Conservation (phyloP, 2,888 invertebrate species). For the Carcina quercana region DNA sequence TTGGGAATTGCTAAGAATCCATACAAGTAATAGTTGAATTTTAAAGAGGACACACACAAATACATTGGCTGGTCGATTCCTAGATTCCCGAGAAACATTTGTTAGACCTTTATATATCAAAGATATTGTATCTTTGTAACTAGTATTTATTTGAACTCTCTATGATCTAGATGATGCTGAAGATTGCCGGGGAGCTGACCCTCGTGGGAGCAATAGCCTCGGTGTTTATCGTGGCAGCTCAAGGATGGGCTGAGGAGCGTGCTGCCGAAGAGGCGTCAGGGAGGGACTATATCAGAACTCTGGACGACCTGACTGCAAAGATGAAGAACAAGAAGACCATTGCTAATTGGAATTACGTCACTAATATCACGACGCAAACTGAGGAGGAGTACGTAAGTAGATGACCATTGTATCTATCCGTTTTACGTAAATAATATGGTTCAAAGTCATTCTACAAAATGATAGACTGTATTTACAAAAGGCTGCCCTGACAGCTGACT, state of each 20-base stretch:
- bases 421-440: too few relatives aligned
- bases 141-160: neutral
- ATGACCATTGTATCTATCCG: too few relatives aligned
- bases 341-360: conserved; percentile 84
- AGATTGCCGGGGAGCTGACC: conserved; percentile 56
- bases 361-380: conserved; percentile 82
- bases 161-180: conserved; percentile 55
- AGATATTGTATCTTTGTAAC: too few relatives aligned
- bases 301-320: conserved; percentile 74
- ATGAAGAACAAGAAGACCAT: conserved; percentile 71
- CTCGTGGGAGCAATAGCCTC: conserved; percentile 64
- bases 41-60: too few relatives aligned
- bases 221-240: conserved; percentile 61
- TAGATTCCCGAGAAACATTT: too few relatives aligned
- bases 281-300: conserved; percentile 72
- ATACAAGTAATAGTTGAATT: too few relatives aligned
- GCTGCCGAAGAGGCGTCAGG: conserved; percentile 75
- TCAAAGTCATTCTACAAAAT: too few relatives aligned
- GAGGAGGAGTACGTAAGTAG: conserved; percentile 61
- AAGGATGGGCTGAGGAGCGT: conserved; percentile 59
- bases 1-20: too few relatives aligned
- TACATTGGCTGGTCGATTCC: too few relatives aligned
- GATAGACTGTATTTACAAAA: too few relatives aligned
- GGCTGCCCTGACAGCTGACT: too few relatives aligned
- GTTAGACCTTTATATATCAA: too few relatives aligned